Evolutionary conservation across 2,113 vertebrate species (phyloP).

Genomic region (Formicarius rufipectus): DNA sequence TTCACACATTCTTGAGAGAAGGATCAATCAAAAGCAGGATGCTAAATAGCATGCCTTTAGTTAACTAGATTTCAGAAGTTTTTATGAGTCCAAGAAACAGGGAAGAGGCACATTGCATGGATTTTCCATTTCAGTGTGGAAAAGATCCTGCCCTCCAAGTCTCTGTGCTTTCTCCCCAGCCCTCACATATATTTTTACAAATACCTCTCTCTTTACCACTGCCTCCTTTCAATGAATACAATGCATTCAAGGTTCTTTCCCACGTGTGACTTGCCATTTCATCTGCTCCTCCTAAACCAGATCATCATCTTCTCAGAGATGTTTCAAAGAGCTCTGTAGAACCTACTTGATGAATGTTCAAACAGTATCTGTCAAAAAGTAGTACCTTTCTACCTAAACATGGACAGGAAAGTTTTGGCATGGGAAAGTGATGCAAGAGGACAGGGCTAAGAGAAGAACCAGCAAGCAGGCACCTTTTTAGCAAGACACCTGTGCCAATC

Average conservation of each 20-base stretch:
- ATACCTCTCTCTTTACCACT: not conserved
- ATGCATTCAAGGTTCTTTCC: not conserved
- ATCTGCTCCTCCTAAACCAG: not conserved
- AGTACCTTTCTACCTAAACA: not conserved
- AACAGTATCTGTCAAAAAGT: not conserved
- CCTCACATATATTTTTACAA: not conserved
- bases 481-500: not conserved
- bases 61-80: conserved; percentile 60
- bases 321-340: not conserved
- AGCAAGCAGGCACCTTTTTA: not conserved
- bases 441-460: not conserved
- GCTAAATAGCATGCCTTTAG: conserved; percentile 53
- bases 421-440: not conserved
- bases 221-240: not conserved
- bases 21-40: conserved; percentile 56
- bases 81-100: not conserved
- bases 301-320: not conserved
- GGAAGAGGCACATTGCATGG: not conserved
- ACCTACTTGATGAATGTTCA: not conserved
- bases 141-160: not conserved
- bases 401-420: not conserved
- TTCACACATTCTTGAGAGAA: conserved; percentile 65
- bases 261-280: not conserved
- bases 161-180: not conserved
- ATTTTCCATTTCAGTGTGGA: not conserved